phyloP scores from a whole-genome alignment of 2,113 vertebrate genomes.

The Poecilia latipinna region DNA sequence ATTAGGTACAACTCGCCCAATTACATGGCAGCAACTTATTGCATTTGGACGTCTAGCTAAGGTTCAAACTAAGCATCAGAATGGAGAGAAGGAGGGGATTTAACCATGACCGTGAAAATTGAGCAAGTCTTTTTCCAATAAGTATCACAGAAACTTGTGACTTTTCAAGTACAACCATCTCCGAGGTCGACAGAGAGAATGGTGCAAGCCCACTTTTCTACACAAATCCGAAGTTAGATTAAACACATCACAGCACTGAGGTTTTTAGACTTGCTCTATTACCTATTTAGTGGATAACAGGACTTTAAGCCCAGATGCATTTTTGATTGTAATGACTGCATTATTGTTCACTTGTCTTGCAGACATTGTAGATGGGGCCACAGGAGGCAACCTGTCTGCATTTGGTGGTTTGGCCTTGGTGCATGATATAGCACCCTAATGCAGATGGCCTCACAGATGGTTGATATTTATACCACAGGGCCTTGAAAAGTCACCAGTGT shows the following conservation, averaged over 20 bases:
- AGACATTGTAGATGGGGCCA: conserved; percentile 43
- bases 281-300: conserved; percentile 22
- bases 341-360: conserved; percentile 38
- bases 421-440: conserved; percentile 76
- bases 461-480: conserved; percentile 79
- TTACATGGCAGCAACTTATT: neutral
- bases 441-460: conserved; percentile 85
- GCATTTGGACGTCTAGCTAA: neutral
- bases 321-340: conserved; percentile 34
- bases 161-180: neutral
- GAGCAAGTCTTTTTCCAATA: neutral
- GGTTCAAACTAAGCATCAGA: neutral
- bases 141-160: neutral
- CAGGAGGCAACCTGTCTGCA: conserved; percentile 64
- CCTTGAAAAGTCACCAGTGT: conserved; percentile 76
- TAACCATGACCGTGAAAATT: no score
- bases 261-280: conserved; percentile 24
- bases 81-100: neutral
- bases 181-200: neutral
- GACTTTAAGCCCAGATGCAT: conserved; percentile 8
- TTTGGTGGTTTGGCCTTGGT: conserved; percentile 77
- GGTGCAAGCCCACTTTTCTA: neutral
- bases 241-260: conserved; percentile 1
- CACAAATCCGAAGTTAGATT: neutral
- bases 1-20: neutral